These are phyloP conservation scores for Pseudanteris insignis DNA, from an alignment of 2,888 invertebrate species.

Conservation along the genomic window DNA sequence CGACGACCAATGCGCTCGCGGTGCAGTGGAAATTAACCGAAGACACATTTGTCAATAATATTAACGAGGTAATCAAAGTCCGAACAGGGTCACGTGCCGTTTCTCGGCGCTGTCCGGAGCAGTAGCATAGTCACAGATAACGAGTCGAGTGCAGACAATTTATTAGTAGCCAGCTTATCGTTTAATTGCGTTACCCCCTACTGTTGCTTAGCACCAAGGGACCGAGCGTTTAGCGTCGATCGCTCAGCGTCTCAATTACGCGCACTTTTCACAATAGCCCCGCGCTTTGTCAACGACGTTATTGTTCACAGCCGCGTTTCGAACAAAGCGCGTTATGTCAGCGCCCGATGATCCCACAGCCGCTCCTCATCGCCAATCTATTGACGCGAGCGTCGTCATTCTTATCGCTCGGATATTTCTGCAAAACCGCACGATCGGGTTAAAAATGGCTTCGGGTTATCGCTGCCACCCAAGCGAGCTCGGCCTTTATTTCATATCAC, in stretches of 20 bases:
- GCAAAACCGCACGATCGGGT: constrained; percentile 14
- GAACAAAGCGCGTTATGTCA: constrained; percentile 28
- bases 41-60: constrained; percentile 41
- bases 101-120: constrained; percentile 40
- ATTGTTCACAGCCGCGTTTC: constrained; percentile 17
- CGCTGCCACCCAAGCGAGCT: too few species aligned
- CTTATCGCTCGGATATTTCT: constrained; percentile 3
- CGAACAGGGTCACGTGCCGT: constrained; percentile 47
- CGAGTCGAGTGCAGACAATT: constrained; percentile 35
- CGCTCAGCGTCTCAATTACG: constrained; percentile 36
- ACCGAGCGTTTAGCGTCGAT: constrained; percentile 44
- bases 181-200: constrained; percentile 60
- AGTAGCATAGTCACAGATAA: constrained; percentile 43
- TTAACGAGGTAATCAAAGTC: constrained; percentile 46
- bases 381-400: constrained; percentile 9
- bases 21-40: constrained; percentile 48
- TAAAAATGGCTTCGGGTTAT: too few species aligned
- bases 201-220: constrained; percentile 59
- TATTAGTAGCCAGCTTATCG: constrained; percentile 48
- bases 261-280: constrained; percentile 15
- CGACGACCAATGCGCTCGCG: too few species aligned
- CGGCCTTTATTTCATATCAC: too few species aligned
- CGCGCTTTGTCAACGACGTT: constrained; percentile 18
- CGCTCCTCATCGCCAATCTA: constrained; percentile 1
- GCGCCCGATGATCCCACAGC: not conserved